Evolutionary conservation across 2,888 invertebrate species (phyloP), one percentile per base, ranked within the genome.

Genomic region (Lissonota sp.): DNA sequence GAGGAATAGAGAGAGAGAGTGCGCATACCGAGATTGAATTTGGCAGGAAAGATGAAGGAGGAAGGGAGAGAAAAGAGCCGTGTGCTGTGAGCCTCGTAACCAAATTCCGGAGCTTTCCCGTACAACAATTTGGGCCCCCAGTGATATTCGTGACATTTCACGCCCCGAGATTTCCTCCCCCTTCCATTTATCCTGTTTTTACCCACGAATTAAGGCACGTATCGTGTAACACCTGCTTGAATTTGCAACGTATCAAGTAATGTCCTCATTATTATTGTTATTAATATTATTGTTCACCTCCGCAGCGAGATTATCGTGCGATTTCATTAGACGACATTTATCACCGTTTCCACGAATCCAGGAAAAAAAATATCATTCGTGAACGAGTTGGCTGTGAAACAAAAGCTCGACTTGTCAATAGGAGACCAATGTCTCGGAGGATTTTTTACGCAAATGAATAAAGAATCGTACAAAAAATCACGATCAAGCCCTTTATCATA

Each of bases 61-160:
- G 55, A 55, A 67, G 72, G 16, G 40, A 4, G 63, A 49, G 64
- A 42, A 42, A 6, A 63, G 58, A 42, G 70, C 81, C 86, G 86
- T 85, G 85, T 85, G 91, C 90, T 91, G 92, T 79, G 84, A 86
- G 84, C 84, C 89, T 90, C 91, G 88, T 92, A 90, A 91, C 87
- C 87, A 88, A 91, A 91, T 90, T 88, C 84, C 83, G 75, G 70
- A 66, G 44, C 26, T 26, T 26, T 26, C 26, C 26, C 26, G 26
- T 7, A 53, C 79, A 74, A 79, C 82, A 82, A 77, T 81, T 80
- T 83, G 62, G 26, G 44, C 60, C 64, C 81, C 79, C 80, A 76
- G 55, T 42, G 64, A 80, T 26, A 80, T 77, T 80, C 73, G 46
- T 67, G 55, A 67, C 58, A 66, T 72, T 72, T 78, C 72, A 44